These are phyloP conservation scores for Fringilla coelebs DNA, from an alignment of 2,797 vertebrate species.

Conservation along the genomic window DNA sequence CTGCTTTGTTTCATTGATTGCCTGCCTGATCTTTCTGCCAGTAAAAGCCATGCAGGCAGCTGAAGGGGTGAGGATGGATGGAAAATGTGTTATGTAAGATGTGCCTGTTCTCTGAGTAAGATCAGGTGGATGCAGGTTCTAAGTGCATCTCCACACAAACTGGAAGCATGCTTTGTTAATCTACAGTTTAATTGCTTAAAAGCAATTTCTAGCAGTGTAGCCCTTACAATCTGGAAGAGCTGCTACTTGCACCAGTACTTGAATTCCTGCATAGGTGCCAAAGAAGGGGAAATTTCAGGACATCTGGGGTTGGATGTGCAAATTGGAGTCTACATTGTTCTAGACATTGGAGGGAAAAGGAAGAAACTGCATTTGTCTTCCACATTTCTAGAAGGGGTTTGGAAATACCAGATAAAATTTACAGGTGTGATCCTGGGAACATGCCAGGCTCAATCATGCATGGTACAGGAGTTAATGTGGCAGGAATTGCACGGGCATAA, in stretches of 20 bases:
- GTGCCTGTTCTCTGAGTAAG: not conserved
- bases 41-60: not conserved
- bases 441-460: fast-evolving
- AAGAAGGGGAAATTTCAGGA: not conserved
- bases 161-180: not conserved
- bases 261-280: not conserved
- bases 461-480: not conserved
- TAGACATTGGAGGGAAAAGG: not conserved
- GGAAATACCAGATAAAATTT: not conserved
- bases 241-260: not conserved
- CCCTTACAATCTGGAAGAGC: not conserved
- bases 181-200: not conserved
- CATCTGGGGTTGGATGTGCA: not conserved
- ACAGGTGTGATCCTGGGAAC: not conserved
- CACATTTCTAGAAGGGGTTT: not conserved
- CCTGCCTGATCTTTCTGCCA: not conserved
- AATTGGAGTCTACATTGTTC: not conserved
- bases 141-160: not conserved
- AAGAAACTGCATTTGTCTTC: not conserved
- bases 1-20: slow-evolving; percentile 25
- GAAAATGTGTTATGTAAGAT: not conserved
- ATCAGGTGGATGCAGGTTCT: not conserved
- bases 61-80: not conserved
- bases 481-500: not conserved
- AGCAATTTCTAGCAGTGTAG: not conserved